A percentile compares a stretch with the other conserved stretches of the same genome.
These are phyloP conservation scores for Melipona quadrifasciata DNA, from an alignment of 1,140 invertebrate species.

Conservation along the genomic window DNA sequence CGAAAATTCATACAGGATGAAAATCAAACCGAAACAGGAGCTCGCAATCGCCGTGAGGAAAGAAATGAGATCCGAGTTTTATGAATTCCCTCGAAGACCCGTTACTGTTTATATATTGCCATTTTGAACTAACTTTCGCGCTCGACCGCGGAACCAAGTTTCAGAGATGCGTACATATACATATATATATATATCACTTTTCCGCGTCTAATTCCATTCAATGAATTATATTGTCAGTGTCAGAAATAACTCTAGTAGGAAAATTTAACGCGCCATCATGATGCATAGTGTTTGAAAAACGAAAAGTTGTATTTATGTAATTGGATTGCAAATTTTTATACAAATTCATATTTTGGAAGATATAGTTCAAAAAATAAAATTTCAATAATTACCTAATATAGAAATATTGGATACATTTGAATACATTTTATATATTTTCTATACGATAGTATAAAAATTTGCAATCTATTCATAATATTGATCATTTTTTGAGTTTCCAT, in stretches of 20 bases:
- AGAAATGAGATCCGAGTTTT: neutral
- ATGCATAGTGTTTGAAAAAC: neutral
- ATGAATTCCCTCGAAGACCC: constrained; percentile 19
- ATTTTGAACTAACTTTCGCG: constrained; percentile 1
- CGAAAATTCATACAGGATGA: constrained; percentile 19
- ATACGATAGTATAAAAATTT: too few species aligned
- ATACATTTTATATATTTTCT: too few species aligned
- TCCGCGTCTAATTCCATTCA: constrained; percentile 13
- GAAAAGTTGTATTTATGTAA: neutral
- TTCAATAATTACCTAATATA: too few species aligned
- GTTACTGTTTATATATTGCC: constrained; percentile 18
- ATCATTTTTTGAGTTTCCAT: neutral
- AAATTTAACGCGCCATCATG: neutral
- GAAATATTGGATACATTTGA: too few species aligned
- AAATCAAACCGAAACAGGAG: neutral
- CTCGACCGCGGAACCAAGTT: too few species aligned
- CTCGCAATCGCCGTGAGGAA: neutral
- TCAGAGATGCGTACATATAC: neutral
- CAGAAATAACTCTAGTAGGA: neutral
- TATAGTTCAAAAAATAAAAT: too few species aligned
- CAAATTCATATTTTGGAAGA: too few species aligned
- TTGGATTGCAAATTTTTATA: too few species aligned
- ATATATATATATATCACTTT: neutral
- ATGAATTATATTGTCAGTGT: neutral
- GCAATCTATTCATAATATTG: neutral